Conservation (phyloP, 64 coral and sea anemone genomes). For the Orbicella faveolata region DNA sequence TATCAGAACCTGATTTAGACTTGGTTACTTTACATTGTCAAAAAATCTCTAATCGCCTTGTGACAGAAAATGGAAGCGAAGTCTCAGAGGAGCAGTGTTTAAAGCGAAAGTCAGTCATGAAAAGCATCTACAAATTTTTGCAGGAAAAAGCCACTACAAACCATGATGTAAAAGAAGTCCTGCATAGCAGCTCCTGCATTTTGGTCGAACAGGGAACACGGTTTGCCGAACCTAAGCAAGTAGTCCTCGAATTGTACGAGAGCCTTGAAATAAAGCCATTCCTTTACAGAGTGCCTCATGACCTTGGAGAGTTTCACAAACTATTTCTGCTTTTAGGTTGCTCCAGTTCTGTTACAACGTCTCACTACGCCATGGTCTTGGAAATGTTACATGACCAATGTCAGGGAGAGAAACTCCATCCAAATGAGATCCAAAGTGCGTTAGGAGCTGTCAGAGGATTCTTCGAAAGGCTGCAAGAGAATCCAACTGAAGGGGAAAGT, state of each 20-base stretch:
- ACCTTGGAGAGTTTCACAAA: neutral
- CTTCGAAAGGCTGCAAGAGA: neutral
- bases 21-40: constrained; percentile 33
- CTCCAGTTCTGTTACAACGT: neutral
- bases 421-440: constrained; percentile 12
- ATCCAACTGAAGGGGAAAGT: neutral
- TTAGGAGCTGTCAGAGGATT: constrained; percentile 39
- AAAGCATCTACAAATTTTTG: constrained; percentile 34
- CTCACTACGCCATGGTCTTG: constrained; percentile 53
- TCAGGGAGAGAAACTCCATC: neutral
- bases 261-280: constrained; percentile 43
- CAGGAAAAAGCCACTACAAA: neutral
- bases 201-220: constrained; percentile 26
- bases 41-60: neutral
- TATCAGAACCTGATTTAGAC: neutral
- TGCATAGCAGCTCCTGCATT: constrained; percentile 12
- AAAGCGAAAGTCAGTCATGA: constrained; percentile 31
- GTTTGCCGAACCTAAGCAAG: constrained; percentile 26
- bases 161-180: neutral
- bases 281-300: constrained; percentile 30
- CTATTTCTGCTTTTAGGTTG: constrained; percentile 46
- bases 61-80: neutral
- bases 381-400: constrained; percentile 9
- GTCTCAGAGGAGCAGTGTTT: neutral
- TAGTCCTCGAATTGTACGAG: constrained; percentile 18